These are phyloP conservation scores for Diploscapter pachys DNA, from an alignment of 1,140 invertebrate genomes.

Conservation along the genomic window DNA sequence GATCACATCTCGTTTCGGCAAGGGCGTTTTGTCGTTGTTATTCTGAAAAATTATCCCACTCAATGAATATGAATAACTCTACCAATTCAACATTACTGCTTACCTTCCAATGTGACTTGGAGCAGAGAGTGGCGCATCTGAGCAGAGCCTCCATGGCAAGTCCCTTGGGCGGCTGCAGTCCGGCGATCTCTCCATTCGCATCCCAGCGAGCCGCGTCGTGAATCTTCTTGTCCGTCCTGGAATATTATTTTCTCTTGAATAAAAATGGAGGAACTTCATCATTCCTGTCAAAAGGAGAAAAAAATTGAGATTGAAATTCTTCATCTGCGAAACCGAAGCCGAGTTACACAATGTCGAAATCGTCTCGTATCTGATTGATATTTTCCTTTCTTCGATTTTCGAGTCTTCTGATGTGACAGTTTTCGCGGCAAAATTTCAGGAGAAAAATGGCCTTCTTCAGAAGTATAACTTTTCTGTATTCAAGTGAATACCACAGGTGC, in stretches of 20 bases:
- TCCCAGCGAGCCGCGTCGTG: conserved; percentile 4
- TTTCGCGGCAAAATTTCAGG: too few relatives aligned
- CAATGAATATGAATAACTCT: not conserved
- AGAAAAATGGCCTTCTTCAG: too few relatives aligned
- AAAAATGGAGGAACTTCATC: too few relatives aligned
- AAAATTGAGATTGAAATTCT: too few relatives aligned
- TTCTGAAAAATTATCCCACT: conserved; percentile 3
- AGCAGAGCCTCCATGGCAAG: conserved; percentile 5
- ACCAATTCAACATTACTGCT: not conserved
- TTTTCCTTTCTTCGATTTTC: too few relatives aligned
- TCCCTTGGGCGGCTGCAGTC: conserved; percentile 5
- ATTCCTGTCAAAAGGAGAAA: too few relatives aligned
- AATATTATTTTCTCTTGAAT: too few relatives aligned
- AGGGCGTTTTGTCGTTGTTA: conserved; percentile 7
- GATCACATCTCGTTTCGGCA: conserved; percentile 20
- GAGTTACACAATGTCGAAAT: too few relatives aligned
- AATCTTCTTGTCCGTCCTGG: conserved; percentile 6
- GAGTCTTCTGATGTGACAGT: too few relatives aligned
- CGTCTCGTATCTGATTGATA: too few relatives aligned
- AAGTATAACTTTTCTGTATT: too few relatives aligned
- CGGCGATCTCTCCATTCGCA: conserved; percentile 1
- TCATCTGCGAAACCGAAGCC: too few relatives aligned
- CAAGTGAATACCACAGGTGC: conserved; percentile 78
- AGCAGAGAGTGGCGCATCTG: conserved; percentile 80
- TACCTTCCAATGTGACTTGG: conserved; percentile 61